These are phyloP conservation scores for Danio choprae DNA, from an alignment of 2,797 vertebrate genomes.

Conservation along the genomic window DNA sequence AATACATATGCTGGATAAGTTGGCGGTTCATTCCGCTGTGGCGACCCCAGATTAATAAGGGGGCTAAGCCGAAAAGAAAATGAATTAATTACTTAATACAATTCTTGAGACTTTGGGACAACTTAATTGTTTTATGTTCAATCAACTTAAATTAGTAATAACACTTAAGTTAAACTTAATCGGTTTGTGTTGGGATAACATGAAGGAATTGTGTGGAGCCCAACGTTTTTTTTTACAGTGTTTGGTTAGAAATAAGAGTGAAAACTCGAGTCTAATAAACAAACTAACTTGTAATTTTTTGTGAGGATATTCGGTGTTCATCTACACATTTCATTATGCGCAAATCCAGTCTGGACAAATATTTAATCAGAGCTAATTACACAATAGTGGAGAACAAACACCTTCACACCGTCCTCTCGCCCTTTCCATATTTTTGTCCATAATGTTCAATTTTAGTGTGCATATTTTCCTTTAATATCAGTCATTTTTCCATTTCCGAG, in stretches of 20 bases:
- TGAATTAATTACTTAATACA: no score
- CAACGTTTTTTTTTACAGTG: no score
- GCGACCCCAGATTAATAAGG: no score
- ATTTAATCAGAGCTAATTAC: constrained; percentile 17
- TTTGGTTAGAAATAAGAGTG: not conserved
- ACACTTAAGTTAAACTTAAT: no score
- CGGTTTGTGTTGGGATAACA: no score
- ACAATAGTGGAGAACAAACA: constrained; percentile 11
- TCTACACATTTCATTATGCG: not conserved
- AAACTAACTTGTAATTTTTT: constrained; percentile 18
- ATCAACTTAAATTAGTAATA: no score
- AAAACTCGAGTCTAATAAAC: not conserved
- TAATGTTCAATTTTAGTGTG: constrained; percentile 49
- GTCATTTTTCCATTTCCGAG: constrained; percentile 59
- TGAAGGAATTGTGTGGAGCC: no score
- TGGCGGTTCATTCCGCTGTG: no score
- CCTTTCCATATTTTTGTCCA: not conserved
- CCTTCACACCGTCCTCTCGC: not conserved
- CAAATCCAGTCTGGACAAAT: constrained; percentile 16
- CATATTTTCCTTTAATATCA: constrained; percentile 43
- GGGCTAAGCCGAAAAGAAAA: no score
- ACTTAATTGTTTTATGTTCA: no score
- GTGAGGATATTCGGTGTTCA: not conserved
- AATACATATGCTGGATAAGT: no score
- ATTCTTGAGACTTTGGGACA: no score